phyloP scores from a whole-genome alignment of 2,113 vertebrate genomes.

The Pomatostomus ruficeps region DNA sequence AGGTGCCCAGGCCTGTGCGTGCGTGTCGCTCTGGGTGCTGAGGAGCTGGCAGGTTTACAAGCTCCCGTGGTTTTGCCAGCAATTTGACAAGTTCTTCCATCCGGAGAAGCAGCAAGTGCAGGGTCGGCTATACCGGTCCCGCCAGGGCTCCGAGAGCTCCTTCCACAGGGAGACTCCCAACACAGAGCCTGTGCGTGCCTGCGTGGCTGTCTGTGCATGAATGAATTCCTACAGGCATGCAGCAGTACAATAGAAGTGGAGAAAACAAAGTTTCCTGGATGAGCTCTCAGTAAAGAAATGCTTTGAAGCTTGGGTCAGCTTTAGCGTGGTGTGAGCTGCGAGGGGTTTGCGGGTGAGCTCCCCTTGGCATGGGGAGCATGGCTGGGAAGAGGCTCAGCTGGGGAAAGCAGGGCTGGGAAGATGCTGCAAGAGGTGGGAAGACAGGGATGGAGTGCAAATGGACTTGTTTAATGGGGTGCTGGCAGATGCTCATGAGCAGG shows the following conservation, averaged over 20 bases:
- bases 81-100: background rate
- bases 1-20: background rate
- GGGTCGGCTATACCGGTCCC: background rate
- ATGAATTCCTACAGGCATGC: background rate
- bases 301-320: background rate
- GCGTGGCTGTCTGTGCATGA: background rate
- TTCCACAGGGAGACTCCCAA: background rate
- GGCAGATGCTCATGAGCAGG: background rate
- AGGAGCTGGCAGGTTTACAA: background rate
- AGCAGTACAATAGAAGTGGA: background rate
- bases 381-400: background rate
- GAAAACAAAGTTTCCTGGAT: background rate
- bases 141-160: background rate
- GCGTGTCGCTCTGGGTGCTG: background rate
- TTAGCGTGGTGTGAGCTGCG: background rate
- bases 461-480: background rate
- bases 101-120: background rate
- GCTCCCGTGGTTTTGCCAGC: background rate
- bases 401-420: background rate
- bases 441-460: background rate
- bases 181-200: background rate
- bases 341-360: background rate
- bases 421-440: background rate
- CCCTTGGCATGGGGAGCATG: fast-evolving
- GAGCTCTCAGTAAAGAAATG: background rate